Percentiles rank a stretch among this genome's conserved stretches.
phyloP scores from a whole-genome alignment of 2,888 invertebrate genomes.

The Adela reaumurella region DNA sequence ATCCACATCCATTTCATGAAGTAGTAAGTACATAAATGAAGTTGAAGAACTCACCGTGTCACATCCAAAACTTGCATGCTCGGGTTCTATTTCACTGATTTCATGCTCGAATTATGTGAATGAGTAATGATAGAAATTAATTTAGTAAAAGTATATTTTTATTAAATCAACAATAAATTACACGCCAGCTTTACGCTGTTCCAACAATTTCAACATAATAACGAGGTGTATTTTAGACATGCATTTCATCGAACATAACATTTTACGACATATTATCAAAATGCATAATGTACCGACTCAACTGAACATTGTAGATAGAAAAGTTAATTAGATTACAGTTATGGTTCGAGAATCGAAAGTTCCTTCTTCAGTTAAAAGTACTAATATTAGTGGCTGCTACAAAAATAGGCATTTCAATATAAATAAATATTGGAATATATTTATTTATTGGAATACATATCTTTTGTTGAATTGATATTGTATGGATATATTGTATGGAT shows the following conservation, averaged over 20 bases:
- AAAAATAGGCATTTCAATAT: no score
- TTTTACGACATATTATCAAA: background rate
- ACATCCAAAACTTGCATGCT: conserved; percentile 49
- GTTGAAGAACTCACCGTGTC: conserved; percentile 46
- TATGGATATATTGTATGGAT: no score
- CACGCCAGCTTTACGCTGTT: background rate
- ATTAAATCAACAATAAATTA: conserved; percentile 41
- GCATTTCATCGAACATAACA: background rate
- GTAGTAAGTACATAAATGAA: conserved; percentile 1
- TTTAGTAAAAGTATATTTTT: conserved; percentile 46
- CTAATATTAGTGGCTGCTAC: no score
- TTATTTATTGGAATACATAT: no score
- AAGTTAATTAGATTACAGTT: no score
- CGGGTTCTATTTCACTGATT: conserved; percentile 44
- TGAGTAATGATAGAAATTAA: conserved; percentile 34
- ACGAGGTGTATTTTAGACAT: background rate
- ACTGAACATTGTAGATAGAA: no score
- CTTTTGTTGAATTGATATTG: no score
- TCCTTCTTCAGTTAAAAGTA: no score
- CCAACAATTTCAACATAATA: conserved; percentile 3
- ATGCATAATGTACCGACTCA: background rate
- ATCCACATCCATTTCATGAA: conserved; percentile 53
- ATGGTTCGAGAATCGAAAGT: no score
- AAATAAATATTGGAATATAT: no score
- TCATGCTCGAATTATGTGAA: conserved; percentile 54